These are phyloP conservation scores for Bufo gargarizans DNA, from an alignment of 2,113 vertebrate species.

Conservation along the genomic window DNA sequence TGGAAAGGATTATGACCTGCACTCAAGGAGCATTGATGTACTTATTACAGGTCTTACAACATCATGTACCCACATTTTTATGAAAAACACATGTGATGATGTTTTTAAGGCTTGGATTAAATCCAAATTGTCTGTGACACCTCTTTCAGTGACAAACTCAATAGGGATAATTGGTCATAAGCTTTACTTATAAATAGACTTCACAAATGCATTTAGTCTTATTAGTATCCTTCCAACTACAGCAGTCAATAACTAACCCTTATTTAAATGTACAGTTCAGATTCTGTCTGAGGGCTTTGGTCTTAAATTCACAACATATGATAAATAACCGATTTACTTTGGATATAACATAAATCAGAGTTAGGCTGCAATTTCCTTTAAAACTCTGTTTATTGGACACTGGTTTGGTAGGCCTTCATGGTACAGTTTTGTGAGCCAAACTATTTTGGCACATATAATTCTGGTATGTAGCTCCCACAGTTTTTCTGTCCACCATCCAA, in stretches of 20 bases:
- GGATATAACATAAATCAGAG: conserved; percentile 56
- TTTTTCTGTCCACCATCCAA: too few species aligned
- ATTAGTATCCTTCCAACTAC: conserved; percentile 57
- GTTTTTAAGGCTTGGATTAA: conserved; percentile 61
- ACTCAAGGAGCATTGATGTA: not conserved
- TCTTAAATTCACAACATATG: conserved; percentile 58
- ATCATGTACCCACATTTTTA: conserved; percentile 58
- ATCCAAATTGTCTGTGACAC: conserved; percentile 64
- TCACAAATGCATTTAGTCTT: conserved; percentile 53
- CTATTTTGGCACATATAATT: not conserved
- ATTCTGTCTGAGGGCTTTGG: conserved; percentile 50
- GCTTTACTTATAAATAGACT: conserved; percentile 60
- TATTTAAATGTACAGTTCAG: conserved; percentile 43
- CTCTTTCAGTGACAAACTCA: conserved; percentile 59
- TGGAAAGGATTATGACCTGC: not conserved
- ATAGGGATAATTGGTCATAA: conserved; percentile 62
- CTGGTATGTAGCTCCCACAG: not conserved
- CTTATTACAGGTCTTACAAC: not conserved
- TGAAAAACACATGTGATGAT: conserved; percentile 62
- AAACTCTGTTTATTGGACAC: conserved; percentile 44
- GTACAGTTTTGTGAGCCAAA: not conserved
- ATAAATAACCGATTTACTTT: conserved; percentile 56
- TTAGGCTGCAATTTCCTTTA: conserved; percentile 41
- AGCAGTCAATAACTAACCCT: conserved; percentile 57
- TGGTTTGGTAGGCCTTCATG: not conserved